These are phyloP conservation scores for Lagodon rhomboides DNA, from an alignment of 2,797 vertebrate species.

Conservation along the genomic window DNA sequence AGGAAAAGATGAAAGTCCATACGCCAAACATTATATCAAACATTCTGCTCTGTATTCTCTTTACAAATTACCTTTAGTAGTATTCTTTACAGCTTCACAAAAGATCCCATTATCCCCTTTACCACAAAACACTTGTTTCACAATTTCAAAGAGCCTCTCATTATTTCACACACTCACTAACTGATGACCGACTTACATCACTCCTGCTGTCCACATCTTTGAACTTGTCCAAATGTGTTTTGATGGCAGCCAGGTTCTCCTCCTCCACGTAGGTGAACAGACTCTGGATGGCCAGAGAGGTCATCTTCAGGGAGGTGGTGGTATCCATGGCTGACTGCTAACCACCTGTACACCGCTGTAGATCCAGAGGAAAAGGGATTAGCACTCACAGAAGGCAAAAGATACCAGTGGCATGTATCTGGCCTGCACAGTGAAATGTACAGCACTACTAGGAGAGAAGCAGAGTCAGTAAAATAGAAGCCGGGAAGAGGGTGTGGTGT, in stretches of 20 bases:
- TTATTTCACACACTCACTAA: constrained; percentile 69
- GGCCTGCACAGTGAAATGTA: constrained; percentile 16
- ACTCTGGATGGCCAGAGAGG: constrained; percentile 91
- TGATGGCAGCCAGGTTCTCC: constrained; percentile 94
- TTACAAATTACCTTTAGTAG: background rate
- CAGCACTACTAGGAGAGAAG: constrained; percentile 14
- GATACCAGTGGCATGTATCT: background rate
- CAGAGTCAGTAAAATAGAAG: constrained; percentile 13
- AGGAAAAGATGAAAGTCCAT: background rate
- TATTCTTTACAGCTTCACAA: background rate
- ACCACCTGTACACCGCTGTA: constrained; percentile 55
- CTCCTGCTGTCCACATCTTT: constrained; percentile 96
- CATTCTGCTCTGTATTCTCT: background rate
- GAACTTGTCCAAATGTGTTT: constrained; percentile 94
- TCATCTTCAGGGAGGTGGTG: constrained; percentile 89
- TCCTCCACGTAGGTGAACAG: constrained; percentile 95
- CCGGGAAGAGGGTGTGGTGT: constrained; percentile 49
- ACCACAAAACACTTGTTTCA: constrained; percentile 22
- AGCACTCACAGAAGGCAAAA: background rate
- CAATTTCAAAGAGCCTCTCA: constrained; percentile 23
- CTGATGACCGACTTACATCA: constrained; percentile 88
- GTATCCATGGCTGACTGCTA: constrained; percentile 82
- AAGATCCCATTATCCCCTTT: constrained; percentile 10
- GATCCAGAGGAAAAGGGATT: constrained; percentile 21
- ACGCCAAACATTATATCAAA: background rate